A percentile compares a stretch with the other conserved stretches of the same genome.
These are phyloP conservation scores for Emys orbicularis DNA, from an alignment of 2,797 vertebrate species.

Conservation along the genomic window DNA sequence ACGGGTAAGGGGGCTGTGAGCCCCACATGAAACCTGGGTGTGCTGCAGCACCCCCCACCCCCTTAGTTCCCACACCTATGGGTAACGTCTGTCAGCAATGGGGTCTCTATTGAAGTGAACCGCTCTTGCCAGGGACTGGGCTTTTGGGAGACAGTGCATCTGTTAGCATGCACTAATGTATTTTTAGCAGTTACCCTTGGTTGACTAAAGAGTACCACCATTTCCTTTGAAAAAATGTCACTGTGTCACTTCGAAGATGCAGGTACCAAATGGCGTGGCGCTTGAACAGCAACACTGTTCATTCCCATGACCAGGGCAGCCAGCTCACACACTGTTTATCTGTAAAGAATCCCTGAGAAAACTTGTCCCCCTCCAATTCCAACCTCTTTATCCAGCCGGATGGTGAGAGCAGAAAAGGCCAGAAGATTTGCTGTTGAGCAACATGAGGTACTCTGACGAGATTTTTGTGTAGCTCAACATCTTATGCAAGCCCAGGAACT, in stretches of 20 bases:
- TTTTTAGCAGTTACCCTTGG: neutral
- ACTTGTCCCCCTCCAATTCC: neutral
- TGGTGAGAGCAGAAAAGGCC: neutral
- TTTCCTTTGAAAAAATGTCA: neutral
- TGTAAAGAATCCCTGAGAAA: neutral
- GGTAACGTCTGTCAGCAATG: neutral
- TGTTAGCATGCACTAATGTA: neutral
- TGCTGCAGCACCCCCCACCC: no score
- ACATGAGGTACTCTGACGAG: neutral
- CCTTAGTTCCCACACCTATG: no score
- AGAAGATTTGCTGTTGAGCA: neutral
- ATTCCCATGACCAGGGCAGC: neutral
- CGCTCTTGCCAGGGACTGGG: neutral
- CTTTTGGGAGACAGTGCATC: neutral
- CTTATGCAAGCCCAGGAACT: neutral
- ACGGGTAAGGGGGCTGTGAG: no score
- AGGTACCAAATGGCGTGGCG: neutral
- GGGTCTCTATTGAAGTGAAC: neutral
- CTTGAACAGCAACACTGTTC: neutral
- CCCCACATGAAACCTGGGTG: no score
- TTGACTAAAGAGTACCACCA: neutral
- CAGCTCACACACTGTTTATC: neutral
- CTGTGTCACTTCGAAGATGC: neutral
- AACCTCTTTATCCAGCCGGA: neutral
- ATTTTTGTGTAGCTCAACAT: no score